Percentiles rank a stretch among this genome's conserved stretches.
phyloP scores from a whole-genome alignment of 2,888 invertebrate genomes.

The Tetanocera ferruginea region DNA sequence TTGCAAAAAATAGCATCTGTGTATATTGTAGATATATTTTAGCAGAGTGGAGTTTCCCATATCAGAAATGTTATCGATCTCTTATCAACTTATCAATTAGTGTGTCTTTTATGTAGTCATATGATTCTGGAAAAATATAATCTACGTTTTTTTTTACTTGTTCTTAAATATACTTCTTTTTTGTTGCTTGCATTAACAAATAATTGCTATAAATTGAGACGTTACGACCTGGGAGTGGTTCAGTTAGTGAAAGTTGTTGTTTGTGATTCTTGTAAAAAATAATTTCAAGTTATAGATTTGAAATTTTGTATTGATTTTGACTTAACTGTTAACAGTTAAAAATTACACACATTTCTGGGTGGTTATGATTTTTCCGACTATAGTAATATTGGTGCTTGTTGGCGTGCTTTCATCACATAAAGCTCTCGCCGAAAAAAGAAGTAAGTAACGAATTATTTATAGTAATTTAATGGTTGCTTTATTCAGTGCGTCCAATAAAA shows the following conservation, averaged over 20 bases:
- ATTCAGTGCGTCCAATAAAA: too few relatives aligned
- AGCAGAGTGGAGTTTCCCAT: neutral
- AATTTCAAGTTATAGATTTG: neutral
- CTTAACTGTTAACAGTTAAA: neutral
- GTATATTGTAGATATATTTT: neutral
- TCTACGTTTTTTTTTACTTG: neutral
- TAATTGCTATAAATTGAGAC: neutral
- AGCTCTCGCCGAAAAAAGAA: conserved; percentile 43
- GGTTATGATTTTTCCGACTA: neutral
- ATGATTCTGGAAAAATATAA: neutral
- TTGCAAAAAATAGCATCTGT: neutral
- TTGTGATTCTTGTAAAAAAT: neutral
- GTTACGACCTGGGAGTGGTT: neutral
- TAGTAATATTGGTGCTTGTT: neutral
- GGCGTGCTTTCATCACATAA: neutral
- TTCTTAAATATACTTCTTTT: neutral
- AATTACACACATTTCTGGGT: too few relatives aligned
- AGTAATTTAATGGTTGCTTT: too few relatives aligned
- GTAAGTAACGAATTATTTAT: conserved; percentile 39
- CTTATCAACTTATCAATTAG: conserved; percentile 15
- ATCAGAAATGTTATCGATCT: conserved; percentile 12
- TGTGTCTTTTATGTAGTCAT: neutral
- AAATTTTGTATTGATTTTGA: neutral
- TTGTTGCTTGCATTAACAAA: neutral
- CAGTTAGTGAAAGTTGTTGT: neutral